Evolutionary conservation across 2,888 invertebrate species (phyloP).

Genomic region (Maniola hyperantus): DNA sequence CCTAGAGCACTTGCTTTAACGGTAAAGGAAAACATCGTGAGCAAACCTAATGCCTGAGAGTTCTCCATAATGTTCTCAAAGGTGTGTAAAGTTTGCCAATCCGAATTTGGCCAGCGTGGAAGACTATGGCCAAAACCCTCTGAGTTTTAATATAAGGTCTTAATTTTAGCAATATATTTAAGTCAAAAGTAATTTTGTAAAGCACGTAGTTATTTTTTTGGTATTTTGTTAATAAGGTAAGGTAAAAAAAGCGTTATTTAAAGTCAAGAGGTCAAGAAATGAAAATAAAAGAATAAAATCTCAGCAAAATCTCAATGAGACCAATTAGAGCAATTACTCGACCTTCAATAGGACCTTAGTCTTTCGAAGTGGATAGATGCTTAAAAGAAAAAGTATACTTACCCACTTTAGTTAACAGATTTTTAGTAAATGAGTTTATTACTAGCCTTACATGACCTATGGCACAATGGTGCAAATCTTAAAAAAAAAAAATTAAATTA

Average conservation of each 20-base stretch:
- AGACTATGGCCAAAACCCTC: too few species aligned
- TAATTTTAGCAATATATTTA: too few species aligned
- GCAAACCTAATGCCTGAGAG: too few species aligned
- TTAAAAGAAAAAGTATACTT: constrained; percentile 10
- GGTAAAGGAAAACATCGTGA: too few species aligned
- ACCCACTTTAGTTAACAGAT: not conserved
- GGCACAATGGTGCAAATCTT: not conserved
- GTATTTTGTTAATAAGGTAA: too few species aligned
- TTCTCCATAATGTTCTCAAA: too few species aligned
- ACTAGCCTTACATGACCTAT: not conserved
- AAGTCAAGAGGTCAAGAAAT: not conserved
- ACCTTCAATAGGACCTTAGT: constrained; percentile 26
- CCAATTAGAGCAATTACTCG: constrained; percentile 32
- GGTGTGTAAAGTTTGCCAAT: too few species aligned
- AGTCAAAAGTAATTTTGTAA: too few species aligned
- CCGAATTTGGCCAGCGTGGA: too few species aligned
- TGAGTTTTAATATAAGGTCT: too few species aligned
- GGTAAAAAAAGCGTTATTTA: not conserved
- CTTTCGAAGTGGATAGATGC: constrained; percentile 26
- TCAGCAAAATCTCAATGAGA: not conserved
- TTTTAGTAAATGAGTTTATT: not conserved
- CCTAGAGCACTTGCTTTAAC: too few species aligned
- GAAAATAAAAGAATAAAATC: not conserved
- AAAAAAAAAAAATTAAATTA: not conserved
- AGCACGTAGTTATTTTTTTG: too few species aligned